Evolutionary conservation across 1,140 invertebrate species (phyloP).

Genomic region (Halyomorpha halys): DNA sequence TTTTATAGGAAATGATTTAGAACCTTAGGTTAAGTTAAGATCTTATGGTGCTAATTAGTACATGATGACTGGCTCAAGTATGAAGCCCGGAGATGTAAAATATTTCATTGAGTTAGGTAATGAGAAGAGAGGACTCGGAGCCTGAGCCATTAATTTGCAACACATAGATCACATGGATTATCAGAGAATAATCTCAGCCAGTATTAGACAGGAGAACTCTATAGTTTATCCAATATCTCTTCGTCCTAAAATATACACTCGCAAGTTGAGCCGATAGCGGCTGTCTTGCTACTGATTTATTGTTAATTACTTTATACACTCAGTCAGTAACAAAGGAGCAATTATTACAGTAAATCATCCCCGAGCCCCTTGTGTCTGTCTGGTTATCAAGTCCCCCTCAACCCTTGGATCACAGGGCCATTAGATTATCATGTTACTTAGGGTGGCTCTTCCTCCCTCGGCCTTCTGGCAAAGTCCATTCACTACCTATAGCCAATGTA

Average conservation of each 20-base stretch:
- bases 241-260: slow-evolving; percentile 27
- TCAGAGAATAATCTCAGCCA: slow-evolving; percentile 26
- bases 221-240: slow-evolving; percentile 26
- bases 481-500: too few relatives aligned
- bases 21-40: too few relatives aligned
- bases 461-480: too few relatives aligned
- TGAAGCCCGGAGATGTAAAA: slow-evolving; percentile 20
- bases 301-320: slow-evolving; percentile 27
- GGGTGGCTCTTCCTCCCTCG: too few relatives aligned
- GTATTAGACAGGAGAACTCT: slow-evolving; percentile 22
- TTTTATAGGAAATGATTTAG: too few relatives aligned
- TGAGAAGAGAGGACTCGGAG: slow-evolving; percentile 16
- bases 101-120: slow-evolving; percentile 23
- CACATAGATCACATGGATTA: slow-evolving; percentile 27
- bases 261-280: slow-evolving; percentile 27
- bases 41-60: too few relatives aligned
- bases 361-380: neutral
- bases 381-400: too few relatives aligned
- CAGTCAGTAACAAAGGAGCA: slow-evolving; percentile 28
- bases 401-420: too few relatives aligned
- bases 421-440: too few relatives aligned
- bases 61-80: too few relatives aligned
- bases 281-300: slow-evolving; percentile 25
- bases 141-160: slow-evolving; percentile 25
- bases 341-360: slow-evolving; percentile 27